Conservation (phyloP, 1,140 invertebrate species). For the Atta texana region DNA sequence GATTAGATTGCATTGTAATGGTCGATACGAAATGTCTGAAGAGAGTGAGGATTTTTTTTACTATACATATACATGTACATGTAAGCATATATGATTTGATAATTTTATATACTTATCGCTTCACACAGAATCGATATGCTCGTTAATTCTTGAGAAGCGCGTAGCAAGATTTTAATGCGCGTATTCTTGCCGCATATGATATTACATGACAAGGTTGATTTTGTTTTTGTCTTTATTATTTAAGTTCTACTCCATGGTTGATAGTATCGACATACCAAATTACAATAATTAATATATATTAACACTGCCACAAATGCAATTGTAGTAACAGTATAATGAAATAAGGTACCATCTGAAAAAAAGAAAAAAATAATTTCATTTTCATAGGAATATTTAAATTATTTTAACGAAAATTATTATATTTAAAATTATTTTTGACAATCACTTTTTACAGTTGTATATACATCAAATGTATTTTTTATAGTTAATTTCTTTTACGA, state of each 20-base stretch:
- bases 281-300: conserved; percentile 59
- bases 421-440: conserved; percentile 26
- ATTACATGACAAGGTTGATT: conserved; percentile 14
- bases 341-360: neutral
- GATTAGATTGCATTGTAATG: conserved; percentile 37
- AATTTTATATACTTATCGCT: conserved; percentile 29
- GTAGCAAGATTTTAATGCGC: conserved; percentile 19
- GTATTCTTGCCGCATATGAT: conserved; percentile 10
- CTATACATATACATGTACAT: conserved; percentile 28
- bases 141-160: neutral
- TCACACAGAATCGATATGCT: conserved; percentile 34
- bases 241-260: conserved; percentile 15
- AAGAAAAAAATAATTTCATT: neutral
- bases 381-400: conserved; percentile 2
- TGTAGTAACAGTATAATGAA: neutral
- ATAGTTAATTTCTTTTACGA: conserved; percentile 24
- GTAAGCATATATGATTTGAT: conserved; percentile 45
- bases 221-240: conserved; percentile 26
- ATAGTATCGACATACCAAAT: conserved; percentile 61
- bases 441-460: neutral
- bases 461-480: neutral
- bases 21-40: neutral
- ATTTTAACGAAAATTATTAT: neutral
- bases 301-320: conserved; percentile 1
- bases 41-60: conserved; percentile 19